A percentile compares a stretch with the other conserved stretches of the same genome.
These are phyloP conservation scores for Arvicanthis niloticus DNA, from an alignment of 2,113 vertebrate species.

Conservation along the genomic window DNA sequence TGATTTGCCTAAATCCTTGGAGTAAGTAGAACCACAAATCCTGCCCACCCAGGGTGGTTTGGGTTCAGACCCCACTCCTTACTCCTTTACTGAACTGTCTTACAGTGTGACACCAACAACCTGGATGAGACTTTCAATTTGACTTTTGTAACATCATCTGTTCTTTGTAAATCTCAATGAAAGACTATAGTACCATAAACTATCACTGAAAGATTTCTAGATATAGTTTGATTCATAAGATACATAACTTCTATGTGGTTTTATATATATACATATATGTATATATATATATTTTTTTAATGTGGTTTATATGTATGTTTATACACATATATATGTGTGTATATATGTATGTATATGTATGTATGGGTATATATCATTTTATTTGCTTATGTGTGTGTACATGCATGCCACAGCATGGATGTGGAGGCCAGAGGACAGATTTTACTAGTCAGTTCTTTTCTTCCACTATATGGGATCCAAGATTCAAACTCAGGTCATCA, in stretches of 20 bases:
- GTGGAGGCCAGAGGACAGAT: neutral
- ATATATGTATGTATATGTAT: neutral
- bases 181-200: neutral
- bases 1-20: neutral
- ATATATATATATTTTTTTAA: neutral
- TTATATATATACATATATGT: neutral
- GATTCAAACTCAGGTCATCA: neutral
- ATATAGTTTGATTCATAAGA: constrained; percentile 20
- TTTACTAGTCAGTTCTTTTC: neutral
- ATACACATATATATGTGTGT: neutral
- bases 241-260: neutral
- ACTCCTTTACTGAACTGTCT: neutral
- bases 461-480: too few relatives aligned
- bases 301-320: neutral
- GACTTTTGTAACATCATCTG: neutral
- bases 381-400: neutral
- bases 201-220: constrained; percentile 29
- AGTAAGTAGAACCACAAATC: neutral
- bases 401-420: too few relatives aligned
- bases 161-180: neutral
- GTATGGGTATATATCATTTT: neutral
- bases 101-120: neutral
- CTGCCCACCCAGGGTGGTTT: neutral
- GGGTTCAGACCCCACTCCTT: neutral
- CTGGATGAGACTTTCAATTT: neutral